Percentiles rank a stretch among this genome's conserved stretches.
Evolutionary conservation across 2,797 vertebrate species (phyloP).

Genomic region (Crax fasciolata): DNA sequence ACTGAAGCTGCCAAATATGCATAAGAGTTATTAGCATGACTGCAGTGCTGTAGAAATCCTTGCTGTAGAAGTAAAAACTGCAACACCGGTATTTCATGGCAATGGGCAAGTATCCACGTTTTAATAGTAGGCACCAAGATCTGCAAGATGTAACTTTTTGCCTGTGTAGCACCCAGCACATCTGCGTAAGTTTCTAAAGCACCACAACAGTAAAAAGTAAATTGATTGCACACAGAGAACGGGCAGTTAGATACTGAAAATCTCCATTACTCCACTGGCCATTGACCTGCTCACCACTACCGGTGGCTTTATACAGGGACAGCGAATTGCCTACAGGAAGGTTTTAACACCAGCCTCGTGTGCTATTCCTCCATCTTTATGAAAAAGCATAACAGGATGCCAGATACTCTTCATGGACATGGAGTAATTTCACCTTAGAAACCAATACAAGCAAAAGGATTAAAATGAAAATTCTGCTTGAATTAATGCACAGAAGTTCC

Average conservation of each 20-base stretch:
- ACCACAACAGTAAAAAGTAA: neutral
- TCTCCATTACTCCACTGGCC: neutral
- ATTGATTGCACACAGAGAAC: neutral
- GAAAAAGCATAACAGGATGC: neutral
- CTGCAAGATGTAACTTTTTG: neutral
- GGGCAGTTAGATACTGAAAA: neutral
- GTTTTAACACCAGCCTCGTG: neutral
- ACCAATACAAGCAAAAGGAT: neutral
- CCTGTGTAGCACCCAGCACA: neutral
- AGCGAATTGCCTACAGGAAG: neutral
- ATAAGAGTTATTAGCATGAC: neutral
- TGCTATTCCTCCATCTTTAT: neutral
- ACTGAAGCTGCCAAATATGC: neutral
- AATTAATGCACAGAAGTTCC: neutral
- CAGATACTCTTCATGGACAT: neutral
- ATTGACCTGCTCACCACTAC: neutral
- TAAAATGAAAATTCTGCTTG: neutral
- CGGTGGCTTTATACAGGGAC: neutral
- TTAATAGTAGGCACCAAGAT: neutral
- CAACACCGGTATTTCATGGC: neutral
- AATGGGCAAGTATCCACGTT: neutral
- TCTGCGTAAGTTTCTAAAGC: neutral
- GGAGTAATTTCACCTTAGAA: neutral
- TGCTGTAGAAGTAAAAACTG: neutral
- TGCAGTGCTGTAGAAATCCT: neutral